Conservation (phyloP, 1,140 invertebrate genomes). For the Portunus trituberculatus region DNA sequence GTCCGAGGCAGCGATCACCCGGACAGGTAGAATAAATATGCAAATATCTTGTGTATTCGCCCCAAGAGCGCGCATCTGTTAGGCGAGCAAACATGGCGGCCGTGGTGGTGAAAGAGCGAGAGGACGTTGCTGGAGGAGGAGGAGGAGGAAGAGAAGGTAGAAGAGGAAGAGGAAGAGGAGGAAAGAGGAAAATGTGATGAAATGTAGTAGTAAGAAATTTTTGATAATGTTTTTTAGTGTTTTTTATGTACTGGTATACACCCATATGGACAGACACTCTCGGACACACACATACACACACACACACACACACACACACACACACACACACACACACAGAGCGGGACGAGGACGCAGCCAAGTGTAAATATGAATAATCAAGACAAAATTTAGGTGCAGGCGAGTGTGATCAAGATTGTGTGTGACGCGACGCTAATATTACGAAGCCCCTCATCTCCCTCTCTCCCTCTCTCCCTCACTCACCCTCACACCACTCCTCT, state of each 20-base stretch:
- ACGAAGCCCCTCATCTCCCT: not conserved
- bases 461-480: not conserved
- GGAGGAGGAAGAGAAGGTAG: conserved; percentile 46
- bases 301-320: conserved; percentile 12
- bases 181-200: not conserved
- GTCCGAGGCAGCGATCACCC: conserved; percentile 66
- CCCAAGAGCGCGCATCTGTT: conserved; percentile 65
- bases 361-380: conserved; percentile 67
- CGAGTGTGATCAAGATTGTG: conserved; percentile 40
- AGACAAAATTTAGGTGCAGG: conserved; percentile 57
- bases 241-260: not conserved
- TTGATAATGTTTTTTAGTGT: no score
- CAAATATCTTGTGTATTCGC: conserved; percentile 68
- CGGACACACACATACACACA: conserved; percentile 28
- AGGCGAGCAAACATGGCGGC: conserved; percentile 60
- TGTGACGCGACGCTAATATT: conserved; percentile 60
- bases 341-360: conserved; percentile 23
- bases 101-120: conserved; percentile 37
- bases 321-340: conserved; percentile 15
- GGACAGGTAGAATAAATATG: conserved; percentile 72
- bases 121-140: conserved; percentile 39
- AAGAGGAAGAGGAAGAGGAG: conserved; percentile 12
- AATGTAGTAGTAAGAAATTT: not conserved
- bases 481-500: not conserved
- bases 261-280: not conserved